These are phyloP conservation scores for Carapus acus DNA, from an alignment of 2,797 vertebrate genomes.

Conservation along the genomic window DNA sequence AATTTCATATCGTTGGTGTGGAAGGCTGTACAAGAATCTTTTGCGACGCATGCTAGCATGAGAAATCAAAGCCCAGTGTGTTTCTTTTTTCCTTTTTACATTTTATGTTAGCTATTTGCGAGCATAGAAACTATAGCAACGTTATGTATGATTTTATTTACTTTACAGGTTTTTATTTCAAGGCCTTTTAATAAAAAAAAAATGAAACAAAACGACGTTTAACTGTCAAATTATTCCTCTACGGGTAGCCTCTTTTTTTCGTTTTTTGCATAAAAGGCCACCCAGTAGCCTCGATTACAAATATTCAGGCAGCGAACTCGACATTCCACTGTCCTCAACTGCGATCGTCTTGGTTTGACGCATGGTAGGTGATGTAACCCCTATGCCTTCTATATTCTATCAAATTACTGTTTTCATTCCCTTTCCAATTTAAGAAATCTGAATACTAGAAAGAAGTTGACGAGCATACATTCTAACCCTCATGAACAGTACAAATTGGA, in stretches of 20 bases:
- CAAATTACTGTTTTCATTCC: not conserved
- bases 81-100: constrained; percentile 40
- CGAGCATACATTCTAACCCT: too few relatives aligned
- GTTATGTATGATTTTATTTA: constrained; percentile 66
- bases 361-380: constrained; percentile 20
- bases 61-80: constrained; percentile 50
- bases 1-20: constrained; percentile 36
- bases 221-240: constrained; percentile 59
- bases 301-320: constrained; percentile 1
- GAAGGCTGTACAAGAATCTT: constrained; percentile 24
- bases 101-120: constrained; percentile 55
- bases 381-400: not conserved
- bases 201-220: constrained; percentile 52
- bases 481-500: too few relatives aligned
- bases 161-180: constrained; percentile 60
- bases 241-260: constrained; percentile 9
- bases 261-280: not conserved
- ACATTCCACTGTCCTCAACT: constrained; percentile 13
- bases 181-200: constrained; percentile 69
- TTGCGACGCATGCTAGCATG: constrained; percentile 55
- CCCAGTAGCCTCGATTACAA: not conserved
- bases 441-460: too few relatives aligned
- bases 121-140: constrained; percentile 37
- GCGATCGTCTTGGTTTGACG: constrained; percentile 8
- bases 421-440: too few relatives aligned